Conservation (phyloP, 2,113 vertebrate genomes). For the Perca flavescens region DNA sequence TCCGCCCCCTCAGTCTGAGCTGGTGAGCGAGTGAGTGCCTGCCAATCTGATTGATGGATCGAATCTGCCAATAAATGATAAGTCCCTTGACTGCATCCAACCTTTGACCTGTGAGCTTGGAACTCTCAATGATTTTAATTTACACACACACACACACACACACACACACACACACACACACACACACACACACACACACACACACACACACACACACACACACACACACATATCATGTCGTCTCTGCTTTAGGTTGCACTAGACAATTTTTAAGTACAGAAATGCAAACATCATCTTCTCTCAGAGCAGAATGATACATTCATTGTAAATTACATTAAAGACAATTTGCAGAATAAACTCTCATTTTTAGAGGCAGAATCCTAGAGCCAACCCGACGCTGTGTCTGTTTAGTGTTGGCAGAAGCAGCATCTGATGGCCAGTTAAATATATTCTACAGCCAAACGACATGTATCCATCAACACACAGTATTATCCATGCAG, state of each 20-base stretch:
- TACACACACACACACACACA: background rate
- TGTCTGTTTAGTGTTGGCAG: slow-evolving; percentile 5
- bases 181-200: background rate
- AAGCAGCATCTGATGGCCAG: background rate
- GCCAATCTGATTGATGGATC: slow-evolving; percentile 68
- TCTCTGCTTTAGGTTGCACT: background rate
- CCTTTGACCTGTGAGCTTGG: slow-evolving; percentile 62
- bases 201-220: background rate
- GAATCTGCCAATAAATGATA: slow-evolving; percentile 62
- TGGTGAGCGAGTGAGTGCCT: slow-evolving; percentile 5
- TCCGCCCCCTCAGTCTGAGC: slow-evolving; percentile 34
- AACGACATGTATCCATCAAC: slow-evolving; percentile 12
- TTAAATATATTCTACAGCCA: slow-evolving; percentile 25
- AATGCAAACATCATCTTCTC: background rate
- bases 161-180: too few species aligned
- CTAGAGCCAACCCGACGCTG: background rate
- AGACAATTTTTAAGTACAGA: background rate
- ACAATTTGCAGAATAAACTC: slow-evolving; percentile 45
- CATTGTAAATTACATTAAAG: background rate
- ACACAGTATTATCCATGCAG: background rate
- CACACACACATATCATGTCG: background rate
- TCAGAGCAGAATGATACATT: slow-evolving; percentile 5
- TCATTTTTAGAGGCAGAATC: slow-evolving; percentile 15
- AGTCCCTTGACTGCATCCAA: slow-evolving; percentile 30
- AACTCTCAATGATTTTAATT: slow-evolving; percentile 50